Percentiles rank a stretch among this genome's conserved stretches.
phyloP scores from a whole-genome alignment of 2,113 vertebrate genomes.

The Cynocephalus volans region DNA sequence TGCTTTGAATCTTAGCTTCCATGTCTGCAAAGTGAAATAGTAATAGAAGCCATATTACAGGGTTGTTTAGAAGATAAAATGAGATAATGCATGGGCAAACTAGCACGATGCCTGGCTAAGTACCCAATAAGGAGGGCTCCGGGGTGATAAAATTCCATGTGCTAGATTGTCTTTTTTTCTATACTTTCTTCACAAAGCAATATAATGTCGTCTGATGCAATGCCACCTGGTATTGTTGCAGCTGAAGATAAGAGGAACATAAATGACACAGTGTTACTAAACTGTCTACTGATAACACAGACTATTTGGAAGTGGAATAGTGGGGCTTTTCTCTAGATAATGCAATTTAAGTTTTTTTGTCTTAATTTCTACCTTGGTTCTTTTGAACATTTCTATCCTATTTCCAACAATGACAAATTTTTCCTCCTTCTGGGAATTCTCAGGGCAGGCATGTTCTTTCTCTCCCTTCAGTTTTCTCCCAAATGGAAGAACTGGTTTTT shows the following conservation, averaged over 20 bases:
- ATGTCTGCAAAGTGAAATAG: not conserved
- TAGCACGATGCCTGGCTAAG: not conserved
- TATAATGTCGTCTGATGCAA: too few species aligned
- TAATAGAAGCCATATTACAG: not conserved
- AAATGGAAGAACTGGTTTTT: not conserved
- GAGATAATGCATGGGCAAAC: not conserved
- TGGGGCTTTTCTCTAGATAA: not conserved
- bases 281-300: not conserved
- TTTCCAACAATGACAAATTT: conserved; percentile 1
- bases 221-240: not conserved
- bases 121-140: not conserved
- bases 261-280: not conserved
- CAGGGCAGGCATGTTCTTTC: not conserved
- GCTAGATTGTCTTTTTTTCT: not conserved
- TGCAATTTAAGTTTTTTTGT: not conserved
- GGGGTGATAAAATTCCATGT: not conserved
- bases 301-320: not conserved
- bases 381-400: conserved; percentile 40
- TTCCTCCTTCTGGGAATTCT: not conserved
- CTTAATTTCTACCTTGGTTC: not conserved
- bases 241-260: not conserved
- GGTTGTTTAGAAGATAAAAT: conserved; percentile 14
- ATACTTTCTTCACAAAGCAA: not conserved
- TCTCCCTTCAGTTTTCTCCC: not conserved
- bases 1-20: conserved; percentile 39